Conservation (phyloP, 2,113 vertebrate genomes). For the Silurus meridionalis region DNA sequence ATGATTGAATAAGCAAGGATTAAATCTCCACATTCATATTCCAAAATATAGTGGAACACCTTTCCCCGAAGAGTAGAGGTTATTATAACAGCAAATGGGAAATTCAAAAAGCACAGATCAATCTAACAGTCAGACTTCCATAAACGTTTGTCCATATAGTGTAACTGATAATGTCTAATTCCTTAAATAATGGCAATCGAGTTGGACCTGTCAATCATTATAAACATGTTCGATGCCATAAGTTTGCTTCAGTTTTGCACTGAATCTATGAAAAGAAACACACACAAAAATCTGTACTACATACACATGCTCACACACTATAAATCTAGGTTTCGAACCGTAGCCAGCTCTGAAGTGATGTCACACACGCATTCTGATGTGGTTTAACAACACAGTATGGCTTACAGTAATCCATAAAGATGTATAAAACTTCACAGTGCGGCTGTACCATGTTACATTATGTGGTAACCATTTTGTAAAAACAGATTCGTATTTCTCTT, state of each 20-base stretch:
- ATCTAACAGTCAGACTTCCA: too few species aligned
- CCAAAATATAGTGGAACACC: too few species aligned
- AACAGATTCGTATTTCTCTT: background rate
- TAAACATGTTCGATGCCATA: background rate
- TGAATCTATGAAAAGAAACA: background rate
- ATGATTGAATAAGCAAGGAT: too few species aligned
- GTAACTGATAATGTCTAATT: background rate
- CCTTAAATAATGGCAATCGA: background rate
- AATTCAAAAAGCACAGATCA: too few species aligned
- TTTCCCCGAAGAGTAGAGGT: too few species aligned
- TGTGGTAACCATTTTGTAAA: background rate
- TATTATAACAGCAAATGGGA: too few species aligned
- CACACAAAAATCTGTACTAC: background rate
- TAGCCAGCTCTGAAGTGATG: background rate
- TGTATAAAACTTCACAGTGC: background rate
- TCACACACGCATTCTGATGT: slow-evolving; percentile 3
- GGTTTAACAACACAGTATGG: slow-evolving; percentile 8
- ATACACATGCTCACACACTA: background rate
- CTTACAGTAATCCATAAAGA: slow-evolving; percentile 2
- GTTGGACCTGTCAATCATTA: background rate
- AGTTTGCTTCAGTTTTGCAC: background rate
- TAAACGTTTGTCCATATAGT: too few species aligned
- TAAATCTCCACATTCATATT: too few species aligned
- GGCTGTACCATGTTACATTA: background rate
- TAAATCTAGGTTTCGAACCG: background rate